Base-by-base conservation (phyloP, 2,113 vertebrate species). In the Rhynchomys soricoides region DNA sequence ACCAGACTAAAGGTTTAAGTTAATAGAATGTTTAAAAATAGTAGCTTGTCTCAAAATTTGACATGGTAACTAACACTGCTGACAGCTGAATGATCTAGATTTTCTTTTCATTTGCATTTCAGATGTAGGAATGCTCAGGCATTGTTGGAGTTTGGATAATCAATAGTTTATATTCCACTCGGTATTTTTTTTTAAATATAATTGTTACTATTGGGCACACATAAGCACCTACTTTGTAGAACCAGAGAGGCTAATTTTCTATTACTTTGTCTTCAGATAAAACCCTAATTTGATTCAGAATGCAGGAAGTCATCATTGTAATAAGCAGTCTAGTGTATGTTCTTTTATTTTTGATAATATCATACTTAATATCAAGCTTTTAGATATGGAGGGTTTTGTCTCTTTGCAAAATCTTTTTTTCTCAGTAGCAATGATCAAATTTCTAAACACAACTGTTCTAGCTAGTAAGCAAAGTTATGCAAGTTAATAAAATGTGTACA, bases 271-370 rank as follows among this genome's bases (percentile, higher is more conserved):
- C 95, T 89, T 7, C 3, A 71, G 29, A 6, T 95, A 78, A 94
- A 91, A 34, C 92, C 81, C 21, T 95, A 96, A 94, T 93, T 90
- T 95, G n/a, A 95, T 94, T 83, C 62, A 97, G 71, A 9, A 96
- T 96, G 26, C 57, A 95, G 37, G 0, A 94, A 68, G 34, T 7
- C 3, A 3, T 2, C 57, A 64, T 0, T 11, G 0, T 31, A 97
- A 45, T 89, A 95, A 90, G 55, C 59, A 82, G 17, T 59, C 96
- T 91, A 34, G 37, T 43, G 87, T 37, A 0, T 90, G 37, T 92
- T 96, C 78, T 75, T 95, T 89, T 7, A 12, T 79, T 59, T 91
- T 79, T 96, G 50, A 91, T 29, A 96, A 66, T 17, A 89, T 70
- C 89, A 95, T 87, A 77, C 3, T 83, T 70, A 66, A 86, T 74